Base-by-base conservation (phyloP, 2,113 vertebrate species). In the Onychorhynchus coronatus region DNA sequence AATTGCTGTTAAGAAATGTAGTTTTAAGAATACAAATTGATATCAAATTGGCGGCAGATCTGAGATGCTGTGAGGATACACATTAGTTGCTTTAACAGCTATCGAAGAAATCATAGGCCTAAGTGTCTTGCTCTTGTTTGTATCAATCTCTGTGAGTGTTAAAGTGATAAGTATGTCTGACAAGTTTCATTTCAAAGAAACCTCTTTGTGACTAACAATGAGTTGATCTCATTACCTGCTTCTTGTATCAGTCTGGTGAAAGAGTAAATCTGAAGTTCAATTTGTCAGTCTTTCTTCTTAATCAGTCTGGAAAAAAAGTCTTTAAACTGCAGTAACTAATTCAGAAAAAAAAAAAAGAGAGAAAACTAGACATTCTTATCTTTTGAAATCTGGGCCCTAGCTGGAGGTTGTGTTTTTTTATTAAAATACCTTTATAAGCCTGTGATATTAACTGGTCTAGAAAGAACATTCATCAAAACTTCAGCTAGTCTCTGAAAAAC, bases 211-310 rank as follows among this genome's bases (percentile, higher is more conserved):
- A 88, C 93, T 95, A 97, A 94, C 88, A 96, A 91, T 76, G 75
- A 90, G 78, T 91, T 82, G 89, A 92, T 96, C 75, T 97, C 80
- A 92, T 97, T 97, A 95, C 90, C 65, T 90, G 50, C 81, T 95
- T 70, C 75, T 95, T 68, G 80, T 76, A 83, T 79, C 55, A 71
- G 71, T 61, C 71, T 86, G 56, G 74, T 94, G 50, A 93, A 95
- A 91, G 71, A 91, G 82, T 96, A 97, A 93, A 94, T 77, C 91
- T 94, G 73, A 95, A 94, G 90, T 91, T 96, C 84, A 96, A 97
- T 97, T 97, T 96, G 85, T 94, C 94, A 96, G 74, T 93, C 92
- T 87, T 87, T 96, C 47, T 88, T 88, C 92, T 92, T 96, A 95
- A 97, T 95, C 74, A 93, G 53, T 55, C 61, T 79, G 79, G 50